A percentile compares a stretch with the other conserved stretches of the same genome.
These are phyloP conservation scores for Slavum lentiscoides DNA, from an alignment of 2,888 invertebrate species.

Conservation along the genomic window DNA sequence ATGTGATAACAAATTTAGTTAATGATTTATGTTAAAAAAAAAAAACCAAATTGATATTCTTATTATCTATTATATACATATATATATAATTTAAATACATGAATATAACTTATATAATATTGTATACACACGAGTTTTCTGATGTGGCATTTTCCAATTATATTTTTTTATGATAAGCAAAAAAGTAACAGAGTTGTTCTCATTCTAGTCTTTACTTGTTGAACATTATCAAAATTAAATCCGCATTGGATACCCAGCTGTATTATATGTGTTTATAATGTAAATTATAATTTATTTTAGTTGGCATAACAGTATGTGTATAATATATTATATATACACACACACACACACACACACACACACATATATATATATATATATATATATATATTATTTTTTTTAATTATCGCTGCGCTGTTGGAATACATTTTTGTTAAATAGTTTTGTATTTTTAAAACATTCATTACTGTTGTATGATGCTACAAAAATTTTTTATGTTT, in stretches of 20 bases:
- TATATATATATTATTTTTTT: too few species aligned
- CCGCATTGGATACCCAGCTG: not conserved
- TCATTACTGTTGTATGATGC: not conserved
- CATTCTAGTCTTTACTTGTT: not conserved
- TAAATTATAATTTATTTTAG: too few species aligned
- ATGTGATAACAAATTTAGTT: constrained; percentile 33
- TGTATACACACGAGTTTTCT: not conserved
- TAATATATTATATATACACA: too few species aligned
- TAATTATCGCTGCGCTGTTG: too few species aligned
- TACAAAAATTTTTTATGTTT: not conserved
- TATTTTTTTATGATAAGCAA: not conserved
- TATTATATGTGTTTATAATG: too few species aligned
- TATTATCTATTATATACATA: constrained; percentile 1
- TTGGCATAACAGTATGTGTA: too few species aligned
- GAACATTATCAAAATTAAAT: not conserved
- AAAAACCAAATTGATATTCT: constrained; percentile 18
- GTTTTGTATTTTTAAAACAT: not conserved
- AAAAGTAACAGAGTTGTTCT: not conserved
- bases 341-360: too few species aligned
- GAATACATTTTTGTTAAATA: constrained; percentile 5
- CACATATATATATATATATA: too few species aligned
- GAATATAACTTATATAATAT: not conserved
- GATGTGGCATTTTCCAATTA: not conserved
- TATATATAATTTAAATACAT: not conserved
- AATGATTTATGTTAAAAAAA: constrained; percentile 8